Base-by-base conservation (phyloP, 37 sponge, comb jelly and placozoan genomes). In the Beroe ovata region DNA sequence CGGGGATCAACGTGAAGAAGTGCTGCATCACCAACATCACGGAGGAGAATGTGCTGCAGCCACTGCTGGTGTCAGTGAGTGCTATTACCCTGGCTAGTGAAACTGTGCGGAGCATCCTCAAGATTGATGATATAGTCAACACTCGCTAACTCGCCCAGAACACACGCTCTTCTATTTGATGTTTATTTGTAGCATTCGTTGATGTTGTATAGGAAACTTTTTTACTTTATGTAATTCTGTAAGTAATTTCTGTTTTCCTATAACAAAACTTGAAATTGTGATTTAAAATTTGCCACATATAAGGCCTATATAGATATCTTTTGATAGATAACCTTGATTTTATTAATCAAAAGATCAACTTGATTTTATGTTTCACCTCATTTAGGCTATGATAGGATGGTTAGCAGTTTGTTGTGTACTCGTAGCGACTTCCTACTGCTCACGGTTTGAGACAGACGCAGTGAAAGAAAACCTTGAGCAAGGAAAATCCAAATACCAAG, bases 1-100 rank as follows among this genome's bases (percentile, higher is more conserved):
- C 96, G 34, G 99, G 99, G 19, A 96, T 96, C 89, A 98, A 98
- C 60, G 99, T 96, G 6, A 94, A 94, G 88, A 98, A 96, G 94
- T 94, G 97, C 4, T 92, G 91, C 38, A 94, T 96, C 71, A 95
- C 95, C 16, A 91, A 98, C 64, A 98, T 98, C 39, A 59, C 93
- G 38, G 96, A 98, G 89, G 99, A 98, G 92, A 94, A 98, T 84
- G 89, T 89, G 21, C 23, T 77, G 25, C 84, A 77, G 84, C 84
- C 84, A 11, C 89, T 98, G 88, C 89, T 98, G 19, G 99, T 98
- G 39, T 95, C 96, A 29, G 93, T 92, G 23, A 96, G 96, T 34
- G 96, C 96, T 60, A 91, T 98, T 41, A 64, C 89, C 38, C 92
- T 96, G 0, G 96, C 99, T 23, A 64, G 95, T 54, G 99, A 98